Base-by-base conservation (phyloP, 2,113 vertebrate species). In the Macquaria australasica region DNA sequence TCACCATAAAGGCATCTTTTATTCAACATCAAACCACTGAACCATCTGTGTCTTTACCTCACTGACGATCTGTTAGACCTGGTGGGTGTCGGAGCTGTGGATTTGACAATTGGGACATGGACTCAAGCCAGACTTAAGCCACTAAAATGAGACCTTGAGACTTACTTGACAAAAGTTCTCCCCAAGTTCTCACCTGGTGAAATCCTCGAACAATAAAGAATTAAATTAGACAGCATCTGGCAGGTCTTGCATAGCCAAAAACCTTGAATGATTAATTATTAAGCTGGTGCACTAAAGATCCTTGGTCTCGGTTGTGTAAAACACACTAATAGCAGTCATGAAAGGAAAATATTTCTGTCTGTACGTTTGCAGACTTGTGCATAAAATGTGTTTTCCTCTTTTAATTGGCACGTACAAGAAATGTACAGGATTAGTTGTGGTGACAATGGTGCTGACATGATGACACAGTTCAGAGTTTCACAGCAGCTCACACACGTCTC, bases 11-110 rank as follows among this genome's bases (percentile, higher is more conserved):
- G 8, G 0, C 39, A 69, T 74, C 25, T 75, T 85, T 82, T 72
- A 88, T 62, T 77, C n/a, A 55, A 4, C 79, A 82, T 74, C n/a
- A 37, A 28, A 58, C 48, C 45, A 7, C 51, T 71, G 50, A 39
- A 58, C 11, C 43, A 48, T 75, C 55, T 28, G 63, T 59, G 34
- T 60, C 39, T 48, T 34, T 45, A 12, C 10, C 41, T 23, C 5
- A 31, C 25, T 8, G 8, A 20, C 34, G 10, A 18, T 20, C 37
- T 4, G 20, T 9, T 62, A 43, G 58, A 60, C n/a, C 37, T n/a
- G 63, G 4, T 14, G 7, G 34, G 34, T 39, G 62, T 64, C 31
- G 37, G 1, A 62, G 59, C 15, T 62, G 12, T 8, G 20, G 18
- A 21, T 18, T 21, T 11, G 60, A 63, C 31, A 12, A 4, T 2